A percentile compares a stretch with the other conserved stretches of the same genome.
Evolutionary conservation across 53 echinoderm and acorn worm genomes (phyloP).

Genomic region (Crossaster papposus): DNA sequence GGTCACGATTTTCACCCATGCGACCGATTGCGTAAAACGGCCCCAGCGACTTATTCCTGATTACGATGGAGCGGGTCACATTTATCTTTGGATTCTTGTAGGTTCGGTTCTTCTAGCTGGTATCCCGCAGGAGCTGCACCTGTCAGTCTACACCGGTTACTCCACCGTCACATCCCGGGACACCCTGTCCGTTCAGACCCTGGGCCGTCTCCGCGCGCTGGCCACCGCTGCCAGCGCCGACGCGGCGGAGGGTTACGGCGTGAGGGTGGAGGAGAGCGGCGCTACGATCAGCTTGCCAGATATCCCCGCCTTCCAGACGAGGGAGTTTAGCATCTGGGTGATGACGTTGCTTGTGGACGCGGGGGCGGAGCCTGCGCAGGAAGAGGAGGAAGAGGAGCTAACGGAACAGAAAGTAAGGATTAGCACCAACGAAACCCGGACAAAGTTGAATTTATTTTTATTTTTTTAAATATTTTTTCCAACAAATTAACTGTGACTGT

Average conservation of each 20-base stretch:
- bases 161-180: conserved; percentile 68
- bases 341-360: conserved; percentile 48
- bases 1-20: too few species aligned
- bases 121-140: conserved; percentile 74
- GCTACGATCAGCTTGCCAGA: conserved; percentile 49
- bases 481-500: too few species aligned
- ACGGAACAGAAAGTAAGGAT: conserved; percentile 45
- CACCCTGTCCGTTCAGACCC: conserved; percentile 69
- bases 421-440: neutral
- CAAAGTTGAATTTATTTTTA: neutral
- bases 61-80: too few species aligned
- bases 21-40: too few species aligned
- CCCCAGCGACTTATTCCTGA: too few species aligned
- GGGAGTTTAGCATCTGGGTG: conserved; percentile 53
- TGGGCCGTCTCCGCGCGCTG: conserved; percentile 69
- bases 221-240: too few species aligned
- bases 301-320: conserved; percentile 55
- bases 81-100: neutral
- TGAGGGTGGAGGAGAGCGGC: conserved; percentile 26
- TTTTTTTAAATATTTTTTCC: too few species aligned
- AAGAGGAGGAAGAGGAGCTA: conserved; percentile 59
- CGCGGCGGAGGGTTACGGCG: conserved; percentile 41
- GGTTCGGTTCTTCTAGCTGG: conserved; percentile 71
- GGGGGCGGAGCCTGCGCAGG: conserved; percentile 44
- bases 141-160: conserved; percentile 78